Evolutionary conservation across 1,140 invertebrate genomes (phyloP), one percentile per base, ranked within the genome.

Genomic region (Araneus ventricosus): DNA sequence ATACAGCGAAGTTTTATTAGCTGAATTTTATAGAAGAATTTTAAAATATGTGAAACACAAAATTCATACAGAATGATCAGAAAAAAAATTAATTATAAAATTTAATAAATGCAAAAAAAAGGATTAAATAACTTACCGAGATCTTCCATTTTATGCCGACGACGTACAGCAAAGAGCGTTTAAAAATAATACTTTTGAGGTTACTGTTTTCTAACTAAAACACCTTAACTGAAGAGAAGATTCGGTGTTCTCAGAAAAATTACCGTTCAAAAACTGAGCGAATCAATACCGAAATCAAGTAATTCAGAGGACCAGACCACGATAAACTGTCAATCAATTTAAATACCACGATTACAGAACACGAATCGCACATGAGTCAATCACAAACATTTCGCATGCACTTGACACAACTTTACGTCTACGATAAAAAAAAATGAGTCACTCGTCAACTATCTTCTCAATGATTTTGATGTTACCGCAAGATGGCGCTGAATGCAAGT

Each of bases 321-420:
- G 1, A 14, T 84, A 17, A 75, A 37, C 70, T 75, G 70, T 75
- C 70, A 75, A 86, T 61, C 57, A 67, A n/a, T 89, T 89, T 79
- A 89, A 89, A 79, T 75, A 63, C 39, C 63, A n/a, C 37, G 70
- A 52, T 79, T 75, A 89, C n/a, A 79, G 70, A 75, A 75, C 30
- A 34, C 70, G 39, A 41, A 92, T 92, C 90, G 57, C 24, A 61
- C 82, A 92, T 92, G 79, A 92, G 70, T 92, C 90, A 92, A 92
- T 86, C 80, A 24, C n/a, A 70, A 61, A 86, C 90, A 82, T 92
- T 86, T 70, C 57, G 37, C 90, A 92, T 86, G 30, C 82, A 85
- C 82, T 92, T 92, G 90, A 92, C 90, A 86, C 90, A 92, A 92
- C 90, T 92, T 91, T 79, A 70, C 61, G 90, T 92, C 67, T 92